Percentiles rank a stretch among this genome's conserved stretches.
Conservation (phyloP, 2,888 invertebrate species). For the Tetragonisca angustula region DNA sequence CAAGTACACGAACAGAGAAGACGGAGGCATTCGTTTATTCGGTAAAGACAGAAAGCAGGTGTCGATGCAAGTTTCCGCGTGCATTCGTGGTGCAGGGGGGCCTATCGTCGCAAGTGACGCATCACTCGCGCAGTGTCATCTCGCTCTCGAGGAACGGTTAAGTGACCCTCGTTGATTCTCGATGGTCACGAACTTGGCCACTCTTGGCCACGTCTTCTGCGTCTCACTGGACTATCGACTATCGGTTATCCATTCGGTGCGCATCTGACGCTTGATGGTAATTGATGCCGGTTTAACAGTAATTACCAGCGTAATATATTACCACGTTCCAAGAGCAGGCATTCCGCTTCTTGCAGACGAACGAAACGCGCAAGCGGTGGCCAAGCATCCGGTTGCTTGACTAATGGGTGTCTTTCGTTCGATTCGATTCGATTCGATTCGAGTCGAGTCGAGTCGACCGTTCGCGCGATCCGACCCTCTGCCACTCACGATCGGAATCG, state of each 20-base stretch:
- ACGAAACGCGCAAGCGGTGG: slow-evolving; percentile 16
- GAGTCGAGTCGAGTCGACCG: not conserved
- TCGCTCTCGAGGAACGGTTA: slow-evolving; percentile 57
- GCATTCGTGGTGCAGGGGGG: slow-evolving; percentile 19
- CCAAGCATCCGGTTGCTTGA: slow-evolving; percentile 37
- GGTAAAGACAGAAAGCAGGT: not conserved
- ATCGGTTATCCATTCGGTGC: slow-evolving; percentile 38
- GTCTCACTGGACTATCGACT: slow-evolving; percentile 45
- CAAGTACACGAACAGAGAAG: no score
- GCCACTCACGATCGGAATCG: slow-evolving; percentile 18
- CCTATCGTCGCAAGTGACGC: slow-evolving; percentile 54
- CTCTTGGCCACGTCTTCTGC: slow-evolving; percentile 25
- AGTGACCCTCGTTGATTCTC: slow-evolving; percentile 60
- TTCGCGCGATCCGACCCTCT: slow-evolving; percentile 21
- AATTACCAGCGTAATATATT: slow-evolving; percentile 59
- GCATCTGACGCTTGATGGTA: slow-evolving; percentile 57
- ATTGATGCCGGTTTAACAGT: slow-evolving; percentile 65
- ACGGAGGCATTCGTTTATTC: not conserved
- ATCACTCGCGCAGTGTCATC: slow-evolving; percentile 58
- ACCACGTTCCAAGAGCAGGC: slow-evolving; percentile 32
- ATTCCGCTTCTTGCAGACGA: slow-evolving; percentile 49
- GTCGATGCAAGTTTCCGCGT: slow-evolving; percentile 7
- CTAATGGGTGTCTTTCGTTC: slow-evolving; percentile 55
- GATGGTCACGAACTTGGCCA: slow-evolving; percentile 56
- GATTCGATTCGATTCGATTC: slow-evolving; percentile 9